phyloP scores from a whole-genome alignment of 2,113 vertebrate species.

The Tychaedon coryphoeus region DNA sequence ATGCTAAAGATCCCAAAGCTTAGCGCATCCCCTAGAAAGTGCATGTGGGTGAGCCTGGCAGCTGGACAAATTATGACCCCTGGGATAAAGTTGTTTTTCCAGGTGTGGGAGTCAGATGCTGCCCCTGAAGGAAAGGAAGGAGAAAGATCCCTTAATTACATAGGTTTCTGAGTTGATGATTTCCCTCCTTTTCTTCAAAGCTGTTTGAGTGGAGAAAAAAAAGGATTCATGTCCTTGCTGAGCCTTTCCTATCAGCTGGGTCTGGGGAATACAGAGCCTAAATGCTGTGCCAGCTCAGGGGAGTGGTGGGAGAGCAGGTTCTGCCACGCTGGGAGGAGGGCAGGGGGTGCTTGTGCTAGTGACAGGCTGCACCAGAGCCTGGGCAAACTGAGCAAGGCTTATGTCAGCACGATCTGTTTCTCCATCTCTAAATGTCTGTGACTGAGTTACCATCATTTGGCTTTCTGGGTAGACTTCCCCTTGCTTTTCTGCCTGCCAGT shows the following conservation, averaged over 20 bases:
- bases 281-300: background rate
- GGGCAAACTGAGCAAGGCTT: background rate
- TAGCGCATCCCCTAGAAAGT: background rate
- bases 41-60: background rate
- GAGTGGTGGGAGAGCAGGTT: fast-evolving
- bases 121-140: background rate
- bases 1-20: background rate
- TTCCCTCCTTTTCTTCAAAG: background rate
- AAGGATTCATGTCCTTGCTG: background rate
- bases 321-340: fast-evolving
- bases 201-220: background rate
- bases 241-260: background rate
- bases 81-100: background rate
- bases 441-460: background rate
- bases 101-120: fast-evolving
- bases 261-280: background rate
- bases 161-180: background rate
- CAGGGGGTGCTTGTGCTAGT: fast-evolving
- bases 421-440: background rate
- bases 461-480: background rate
- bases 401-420: background rate
- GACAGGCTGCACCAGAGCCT: background rate
- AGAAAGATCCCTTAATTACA: background rate
- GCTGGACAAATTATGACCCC: fast-evolving
- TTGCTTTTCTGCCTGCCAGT: background rate